Base-by-base conservation (phyloP, 2,888 invertebrate species). In the Tenthredo distinguenda region DNA sequence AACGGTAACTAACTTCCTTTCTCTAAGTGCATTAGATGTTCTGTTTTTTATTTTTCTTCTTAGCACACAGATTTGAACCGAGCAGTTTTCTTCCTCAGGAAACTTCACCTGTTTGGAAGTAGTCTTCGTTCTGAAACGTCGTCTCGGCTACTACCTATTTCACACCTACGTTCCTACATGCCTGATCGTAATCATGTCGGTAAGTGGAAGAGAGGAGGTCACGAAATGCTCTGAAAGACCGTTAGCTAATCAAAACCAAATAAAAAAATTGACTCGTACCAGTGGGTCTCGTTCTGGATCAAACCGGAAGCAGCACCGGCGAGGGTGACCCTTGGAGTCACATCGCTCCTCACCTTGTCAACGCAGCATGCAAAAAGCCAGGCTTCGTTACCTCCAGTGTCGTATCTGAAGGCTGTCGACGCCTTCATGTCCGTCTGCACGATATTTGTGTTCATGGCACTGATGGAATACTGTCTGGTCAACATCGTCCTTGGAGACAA, bases 281-380 rank as follows among this genome's bases (percentile, higher is more conserved):
- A 97, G 96, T 98, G 98, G 98, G 97, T 98, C 5, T 98, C 98
- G 0, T 98, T 98, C 94, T 98, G 98, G 98, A 98, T 98, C 90
- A 98, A 98, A 92, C 98, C 98, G 0, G 98, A 98, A 94, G 98
- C 98, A 0, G 98, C 98, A 5, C 98, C 98, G 0, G 98, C 98
- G 31, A 95, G 98, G 6, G 98, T 98, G 40, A 98, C 99, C 0
- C 95, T 98, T 0, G 98, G 99, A 26, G 98, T 98, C 86, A 98
- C 98, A 86, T 98, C 98, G 47, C 94, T 98, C 65, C 95, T 98
- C 82, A 98, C 98, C 2, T 94, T 98, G 2, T 98, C 98, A 18
- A 98, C 98, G 2, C 98, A 98, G 91, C 98, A 98, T 93, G 98
- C 98, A 18, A 98, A 98, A 94, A 98, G 98, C 87, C 98, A 98